Evolutionary conservation across 2,113 vertebrate genomes (phyloP).

Genomic region (Poicephalus gulielmi): DNA sequence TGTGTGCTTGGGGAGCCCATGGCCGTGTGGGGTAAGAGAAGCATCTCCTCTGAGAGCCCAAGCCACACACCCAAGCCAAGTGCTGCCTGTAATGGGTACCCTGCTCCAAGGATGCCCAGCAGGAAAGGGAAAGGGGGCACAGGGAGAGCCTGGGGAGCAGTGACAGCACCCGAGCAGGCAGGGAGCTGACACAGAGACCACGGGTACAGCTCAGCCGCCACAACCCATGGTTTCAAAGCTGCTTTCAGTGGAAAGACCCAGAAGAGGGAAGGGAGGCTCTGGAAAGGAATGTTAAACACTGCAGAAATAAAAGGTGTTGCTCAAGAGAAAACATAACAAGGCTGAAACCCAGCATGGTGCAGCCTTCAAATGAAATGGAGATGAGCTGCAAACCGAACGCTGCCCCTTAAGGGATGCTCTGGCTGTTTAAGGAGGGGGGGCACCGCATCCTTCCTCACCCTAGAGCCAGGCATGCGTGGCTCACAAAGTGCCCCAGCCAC

Average conservation of each 20-base stretch:
- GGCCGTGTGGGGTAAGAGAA: not conserved
- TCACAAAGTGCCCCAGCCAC: accelerated
- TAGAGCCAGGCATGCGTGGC: too few relatives aligned
- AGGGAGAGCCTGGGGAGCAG: not conserved
- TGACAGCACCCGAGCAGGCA: not conserved
- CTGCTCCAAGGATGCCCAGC: not conserved
- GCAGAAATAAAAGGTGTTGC: conserved; percentile 57
- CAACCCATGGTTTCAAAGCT: not conserved
- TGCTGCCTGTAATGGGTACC: not conserved
- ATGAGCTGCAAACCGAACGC: conserved; percentile 77
- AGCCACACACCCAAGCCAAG: not conserved
- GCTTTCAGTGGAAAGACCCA: not conserved
- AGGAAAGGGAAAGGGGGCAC: not conserved
- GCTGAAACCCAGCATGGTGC: conserved; percentile 68
- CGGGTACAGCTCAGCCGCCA: not conserved
- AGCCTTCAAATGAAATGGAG: conserved; percentile 83
- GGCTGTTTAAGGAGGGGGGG: not conserved
- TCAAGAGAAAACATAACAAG: conserved; percentile 76
- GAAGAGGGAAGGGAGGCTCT: not conserved
- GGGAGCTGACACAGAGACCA: not conserved
- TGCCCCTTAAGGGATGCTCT: conserved; percentile 36
- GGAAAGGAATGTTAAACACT: conserved; percentile 37
- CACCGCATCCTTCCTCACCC: not conserved
- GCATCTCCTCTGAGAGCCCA: accelerated
- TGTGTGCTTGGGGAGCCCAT: accelerated